A percentile compares a stretch with the other conserved stretches of the same genome.
phyloP scores from a whole-genome alignment of 2,888 invertebrate genomes.

The Pandemis heparana region DNA sequence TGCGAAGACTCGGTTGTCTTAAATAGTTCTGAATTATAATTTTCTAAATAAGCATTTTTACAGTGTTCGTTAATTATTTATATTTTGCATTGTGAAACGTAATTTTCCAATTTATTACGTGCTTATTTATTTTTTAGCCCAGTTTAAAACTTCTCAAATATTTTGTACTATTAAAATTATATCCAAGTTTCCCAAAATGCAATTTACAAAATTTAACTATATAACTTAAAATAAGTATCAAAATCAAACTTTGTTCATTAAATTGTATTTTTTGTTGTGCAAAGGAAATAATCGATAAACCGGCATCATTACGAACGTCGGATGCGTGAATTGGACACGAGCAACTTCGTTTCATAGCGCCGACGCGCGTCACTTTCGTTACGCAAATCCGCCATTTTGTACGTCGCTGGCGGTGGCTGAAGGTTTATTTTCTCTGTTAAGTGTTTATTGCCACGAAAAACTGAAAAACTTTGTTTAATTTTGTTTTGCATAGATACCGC shows the following conservation, averaged over 20 bases:
- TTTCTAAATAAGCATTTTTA: neutral
- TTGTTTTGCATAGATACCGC: slow-evolving; percentile 68
- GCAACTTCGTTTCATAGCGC: slow-evolving; percentile 50
- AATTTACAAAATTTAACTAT: neutral
- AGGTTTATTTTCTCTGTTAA: slow-evolving; percentile 77
- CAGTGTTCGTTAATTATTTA: neutral
- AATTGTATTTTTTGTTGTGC: neutral
- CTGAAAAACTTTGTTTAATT: slow-evolving; percentile 73
- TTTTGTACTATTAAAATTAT: too few species aligned
- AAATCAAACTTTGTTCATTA: neutral
- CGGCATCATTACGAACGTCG: slow-evolving; percentile 26
- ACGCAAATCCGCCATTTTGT: slow-evolving; percentile 86
- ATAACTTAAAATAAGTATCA: too few species aligned
- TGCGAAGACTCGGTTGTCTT: neutral
- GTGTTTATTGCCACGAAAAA: slow-evolving; percentile 79
- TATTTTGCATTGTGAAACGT: too few species aligned
- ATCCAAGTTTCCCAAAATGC: neutral
- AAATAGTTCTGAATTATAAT: neutral
- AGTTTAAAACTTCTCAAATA: too few species aligned
- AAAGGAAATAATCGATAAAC: slow-evolving; percentile 26
- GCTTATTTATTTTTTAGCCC: too few species aligned
- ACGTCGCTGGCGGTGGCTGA: slow-evolving; percentile 84
- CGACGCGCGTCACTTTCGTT: slow-evolving; percentile 84
- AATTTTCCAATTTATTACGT: too few species aligned
- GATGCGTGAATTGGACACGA: slow-evolving; percentile 33